These are phyloP conservation scores for Trigoniulus corallinus DNA, from an alignment of 1,140 invertebrate genomes.

Conservation along the genomic window DNA sequence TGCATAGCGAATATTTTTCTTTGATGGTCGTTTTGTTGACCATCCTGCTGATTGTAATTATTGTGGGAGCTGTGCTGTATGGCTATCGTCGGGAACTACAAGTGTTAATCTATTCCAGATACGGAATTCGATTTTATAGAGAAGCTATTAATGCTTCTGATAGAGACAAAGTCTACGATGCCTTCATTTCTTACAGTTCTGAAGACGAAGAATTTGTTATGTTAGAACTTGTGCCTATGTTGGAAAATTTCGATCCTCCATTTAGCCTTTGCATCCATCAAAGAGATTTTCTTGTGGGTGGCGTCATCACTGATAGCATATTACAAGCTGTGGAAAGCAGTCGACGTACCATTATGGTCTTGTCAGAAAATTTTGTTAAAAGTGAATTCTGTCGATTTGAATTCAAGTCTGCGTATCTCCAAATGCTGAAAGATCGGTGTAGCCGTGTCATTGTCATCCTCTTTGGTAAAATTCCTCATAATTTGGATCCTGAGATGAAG, in stretches of 20 bases:
- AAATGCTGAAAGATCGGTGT: constrained; percentile 29
- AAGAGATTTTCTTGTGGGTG: constrained; percentile 16
- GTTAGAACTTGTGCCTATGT: not conserved
- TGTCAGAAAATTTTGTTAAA: constrained; percentile 82
- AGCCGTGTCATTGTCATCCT: constrained; percentile 55
- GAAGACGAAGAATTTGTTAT: not conserved
- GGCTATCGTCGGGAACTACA: not conserved
- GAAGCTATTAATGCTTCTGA: not conserved
- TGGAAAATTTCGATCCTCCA: not conserved
- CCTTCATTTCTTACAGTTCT: constrained; percentile 1
- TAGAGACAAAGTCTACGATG: not conserved
- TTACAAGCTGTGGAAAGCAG: constrained; percentile 79
- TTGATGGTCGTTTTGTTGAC: not conserved
- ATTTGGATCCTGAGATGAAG: constrained; percentile 74
- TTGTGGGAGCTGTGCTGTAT: not conserved
- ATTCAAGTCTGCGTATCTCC: constrained; percentile 75
- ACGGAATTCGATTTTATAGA: not conserved
- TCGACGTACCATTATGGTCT: constrained; percentile 71
- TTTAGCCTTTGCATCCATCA: constrained; percentile 7
- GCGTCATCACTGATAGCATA: constrained; percentile 30
- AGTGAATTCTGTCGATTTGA: constrained; percentile 89
- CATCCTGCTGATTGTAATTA: not conserved
- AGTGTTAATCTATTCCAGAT: not conserved
- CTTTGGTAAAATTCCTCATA: constrained; percentile 58
- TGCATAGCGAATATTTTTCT: not conserved